Conservation (phyloP, 53 echinoderm and acorn worm genomes). For the Henricia sp. region DNA sequence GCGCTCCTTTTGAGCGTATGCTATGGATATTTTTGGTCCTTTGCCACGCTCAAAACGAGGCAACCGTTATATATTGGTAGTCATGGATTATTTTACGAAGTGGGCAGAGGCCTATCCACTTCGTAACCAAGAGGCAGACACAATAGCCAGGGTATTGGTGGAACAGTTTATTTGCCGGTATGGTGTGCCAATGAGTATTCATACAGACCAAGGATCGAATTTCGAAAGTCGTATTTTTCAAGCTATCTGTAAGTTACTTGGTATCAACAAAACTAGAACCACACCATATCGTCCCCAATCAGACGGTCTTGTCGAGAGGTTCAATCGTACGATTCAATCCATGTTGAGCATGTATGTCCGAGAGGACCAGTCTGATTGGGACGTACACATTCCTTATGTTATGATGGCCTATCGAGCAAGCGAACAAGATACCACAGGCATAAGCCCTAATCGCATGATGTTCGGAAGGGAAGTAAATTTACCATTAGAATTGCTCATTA, state of each 20-base stretch:
- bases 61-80: conserved; percentile 38
- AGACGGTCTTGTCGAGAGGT: conserved; percentile 29
- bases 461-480: too few relatives aligned
- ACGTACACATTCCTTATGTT: too few relatives aligned
- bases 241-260: conserved; percentile 26
- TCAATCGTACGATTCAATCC: conserved; percentile 35
- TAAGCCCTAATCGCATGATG: conserved; percentile 46
- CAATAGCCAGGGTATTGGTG: too few relatives aligned
- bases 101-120: conserved; percentile 55
- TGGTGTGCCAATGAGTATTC: conserved; percentile 21
- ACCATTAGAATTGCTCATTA: too few relatives aligned
- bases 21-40: conserved; percentile 48
- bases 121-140: conserved; percentile 37
- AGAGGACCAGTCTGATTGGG: conserved; percentile 33
- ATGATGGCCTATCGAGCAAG: conserved; percentile 49
- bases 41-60: conserved; percentile 33
- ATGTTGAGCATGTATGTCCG: conserved; percentile 50
- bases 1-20: conserved; percentile 52
- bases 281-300: conserved; percentile 48
- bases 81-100: conserved; percentile 60
- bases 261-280: conserved; percentile 43
- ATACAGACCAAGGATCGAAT: conserved; percentile 57
- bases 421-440: conserved; percentile 46
- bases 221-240: conserved; percentile 37
- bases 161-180: too few relatives aligned